A percentile compares a stretch with the other conserved stretches of the same genome.
Conservation (phyloP, 2,888 invertebrate species). For the Beris chalybata region DNA sequence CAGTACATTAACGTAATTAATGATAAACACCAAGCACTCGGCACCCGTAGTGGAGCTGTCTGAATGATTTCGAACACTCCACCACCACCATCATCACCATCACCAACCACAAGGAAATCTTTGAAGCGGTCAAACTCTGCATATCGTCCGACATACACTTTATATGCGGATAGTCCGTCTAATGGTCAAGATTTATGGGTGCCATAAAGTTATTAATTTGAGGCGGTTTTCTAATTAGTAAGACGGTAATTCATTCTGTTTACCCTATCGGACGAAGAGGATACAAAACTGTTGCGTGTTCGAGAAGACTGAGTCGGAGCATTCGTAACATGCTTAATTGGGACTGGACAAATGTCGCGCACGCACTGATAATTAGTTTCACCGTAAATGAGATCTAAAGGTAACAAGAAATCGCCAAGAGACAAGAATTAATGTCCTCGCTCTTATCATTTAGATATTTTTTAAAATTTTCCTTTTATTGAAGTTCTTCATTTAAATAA, state of each 20-base stretch:
- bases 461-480: too few species aligned
- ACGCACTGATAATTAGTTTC: slow-evolving; percentile 32
- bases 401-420: slow-evolving; percentile 20
- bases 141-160: background rate
- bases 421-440: slow-evolving; percentile 18
- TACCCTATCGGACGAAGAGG: background rate
- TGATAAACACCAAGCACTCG: slow-evolving; percentile 30
- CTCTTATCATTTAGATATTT: slow-evolving; percentile 8
- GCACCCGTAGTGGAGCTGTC: slow-evolving; percentile 30
- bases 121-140: slow-evolving; percentile 4
- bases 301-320: background rate
- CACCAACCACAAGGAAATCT: background rate
- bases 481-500: too few species aligned
- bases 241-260: slow-evolving; percentile 30
- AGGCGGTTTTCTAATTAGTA: slow-evolving; percentile 34
- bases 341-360: slow-evolving; percentile 27
- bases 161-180: background rate
- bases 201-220: slow-evolving; percentile 34
- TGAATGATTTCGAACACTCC: slow-evolving; percentile 24
- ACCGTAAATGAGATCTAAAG: slow-evolving; percentile 26
- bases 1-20: slow-evolving; percentile 32
- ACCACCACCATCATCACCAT: background rate
- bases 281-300: slow-evolving; percentile 22
- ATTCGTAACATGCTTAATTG: slow-evolving; percentile 27
- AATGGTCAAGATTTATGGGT: slow-evolving; percentile 32